phyloP scores from a whole-genome alignment of 2,888 invertebrate genomes.

The Heterodera filipjevi region DNA sequence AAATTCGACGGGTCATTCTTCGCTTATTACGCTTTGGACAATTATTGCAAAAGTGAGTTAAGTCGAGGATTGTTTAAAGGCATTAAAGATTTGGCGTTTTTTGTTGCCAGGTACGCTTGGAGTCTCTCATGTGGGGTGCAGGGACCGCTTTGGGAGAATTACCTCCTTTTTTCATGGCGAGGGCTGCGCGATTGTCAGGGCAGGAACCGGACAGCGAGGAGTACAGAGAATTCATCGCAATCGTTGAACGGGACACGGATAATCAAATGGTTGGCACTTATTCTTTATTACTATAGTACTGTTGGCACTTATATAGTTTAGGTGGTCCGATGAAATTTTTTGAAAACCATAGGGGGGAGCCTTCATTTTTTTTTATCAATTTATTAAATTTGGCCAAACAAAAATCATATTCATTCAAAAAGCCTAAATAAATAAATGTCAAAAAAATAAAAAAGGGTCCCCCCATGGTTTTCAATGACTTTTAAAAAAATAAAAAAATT shows the following conservation, averaged over 20 bases:
- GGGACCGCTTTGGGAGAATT: constrained; percentile 97
- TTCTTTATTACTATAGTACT: too few relatives aligned
- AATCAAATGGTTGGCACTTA: constrained; percentile 50
- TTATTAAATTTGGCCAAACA: too few relatives aligned
- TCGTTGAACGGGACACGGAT: constrained; percentile 41
- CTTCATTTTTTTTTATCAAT: too few relatives aligned
- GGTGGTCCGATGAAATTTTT: background rate
- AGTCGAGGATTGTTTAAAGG: background rate
- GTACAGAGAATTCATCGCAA: constrained; percentile 75
- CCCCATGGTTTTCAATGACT: too few relatives aligned
- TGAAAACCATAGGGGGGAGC: too few relatives aligned
- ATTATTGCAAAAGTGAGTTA: constrained; percentile 81
- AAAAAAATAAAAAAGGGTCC: too few relatives aligned
- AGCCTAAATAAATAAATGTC: too few relatives aligned
- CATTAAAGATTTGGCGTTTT: background rate
- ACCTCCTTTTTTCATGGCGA: constrained; percentile 99
- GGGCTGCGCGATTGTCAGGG: constrained; percentile 74
- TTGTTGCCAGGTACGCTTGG: constrained; percentile 75
- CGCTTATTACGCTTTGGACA: constrained; percentile 79
- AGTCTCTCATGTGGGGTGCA: constrained; percentile 89
- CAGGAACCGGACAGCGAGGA: constrained; percentile 73
- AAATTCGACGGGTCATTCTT: constrained; percentile 46
- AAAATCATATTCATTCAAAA: too few relatives aligned
- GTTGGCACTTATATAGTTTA: too few relatives aligned
- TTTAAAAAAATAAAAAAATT: too few relatives aligned